Base-by-base conservation (phyloP, 1,140 invertebrate genomes). In the Drosophila tristis region DNA sequence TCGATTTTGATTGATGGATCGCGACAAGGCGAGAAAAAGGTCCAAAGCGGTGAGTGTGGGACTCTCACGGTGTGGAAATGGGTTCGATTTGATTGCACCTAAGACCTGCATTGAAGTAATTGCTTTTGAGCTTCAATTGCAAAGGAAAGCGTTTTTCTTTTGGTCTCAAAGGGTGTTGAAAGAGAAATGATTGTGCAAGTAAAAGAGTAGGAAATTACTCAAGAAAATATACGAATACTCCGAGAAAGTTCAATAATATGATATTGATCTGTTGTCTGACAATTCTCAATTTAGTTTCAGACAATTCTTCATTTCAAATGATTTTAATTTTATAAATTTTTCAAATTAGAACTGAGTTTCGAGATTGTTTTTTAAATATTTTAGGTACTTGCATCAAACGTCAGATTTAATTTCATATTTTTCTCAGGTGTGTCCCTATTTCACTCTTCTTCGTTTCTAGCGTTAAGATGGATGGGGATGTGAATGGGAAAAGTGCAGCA, bases 1-100 rank as follows among this genome's bases (percentile, higher is more conserved):
- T 80, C 79, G 81, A 87, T 78, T 86, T 79, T 86, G 81, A 86
- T 86, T 87, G 81, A 86, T 87, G 80, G 48, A 61, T 43, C 39
- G 43, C 26, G 5, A 49, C 68, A 54, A 42, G 25, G 55, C 42
- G 42, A 65, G 13, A 60, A 42, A 67, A 60, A 59, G 39, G 54
- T 45, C 39, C 23, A 53, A 35, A 31, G 15, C 20, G 56, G 29
- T 20, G 45, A 6, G 42, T 42, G 43, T 20, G 57, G 51, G 47
- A 56, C 35, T 39, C 35, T 39, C 35, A 39, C 35, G 35, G 35
- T 11, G 35, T 39, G 4, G 35, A 13, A 39, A 39, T 39, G 35
- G 35, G 11, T 39, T 39, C 35, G 35, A 39, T 54, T 68, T 39
- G 50, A 16, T 20, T 67, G 66, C 64, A 57, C 29, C 57, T 49